Base-by-base conservation (phyloP, 2,113 vertebrate species). In the Meriones unguiculatus region DNA sequence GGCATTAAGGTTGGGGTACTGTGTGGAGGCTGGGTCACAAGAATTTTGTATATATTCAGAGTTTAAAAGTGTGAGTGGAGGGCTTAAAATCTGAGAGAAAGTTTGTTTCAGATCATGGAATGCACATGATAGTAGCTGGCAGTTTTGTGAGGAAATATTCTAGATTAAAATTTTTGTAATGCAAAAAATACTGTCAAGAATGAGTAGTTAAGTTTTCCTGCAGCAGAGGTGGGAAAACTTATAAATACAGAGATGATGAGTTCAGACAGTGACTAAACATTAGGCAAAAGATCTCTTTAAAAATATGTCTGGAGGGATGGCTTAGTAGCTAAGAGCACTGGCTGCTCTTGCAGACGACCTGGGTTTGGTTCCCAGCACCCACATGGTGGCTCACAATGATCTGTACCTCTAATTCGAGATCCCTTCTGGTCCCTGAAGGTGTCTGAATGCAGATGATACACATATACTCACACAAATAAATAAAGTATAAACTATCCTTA, bases 221-320 rank as follows among this genome's bases (percentile, higher is more conserved):
- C 1, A 70, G n/a, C 6, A 38, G 10, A 93, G 46, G 46, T 46
- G 50, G 10, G 67, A 1, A 69, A 67, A 14, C 52, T 92, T 87
- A 77, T 18, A 22, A 54, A 70, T 25, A 52, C 1, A 52, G 0
- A 81, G 8, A 80, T 73, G 73, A 38, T 89, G 35, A 77, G 11
- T 50, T 92, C 50, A 86, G 65, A 65, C 88, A 59, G 28, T 90
- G 32, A 30, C 78, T 70, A 93, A 95, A 87, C 75, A 72, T 91
- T 46, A 89, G 62, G 41, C 32, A 85, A 80, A 10, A 11, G 77
- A 20, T 85, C 65, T 85, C 77, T 95, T 92, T 38, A 54, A 87
- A 86, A 90, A 73, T 35, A 93, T 20, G 3, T 11, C 46, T 54
- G 20, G 32, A 70, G 85, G 72, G 46, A n/a, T 72, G 67, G 50